Conservation (phyloP, 2,113 vertebrate species). For the Spermophilus dauricus region DNA sequence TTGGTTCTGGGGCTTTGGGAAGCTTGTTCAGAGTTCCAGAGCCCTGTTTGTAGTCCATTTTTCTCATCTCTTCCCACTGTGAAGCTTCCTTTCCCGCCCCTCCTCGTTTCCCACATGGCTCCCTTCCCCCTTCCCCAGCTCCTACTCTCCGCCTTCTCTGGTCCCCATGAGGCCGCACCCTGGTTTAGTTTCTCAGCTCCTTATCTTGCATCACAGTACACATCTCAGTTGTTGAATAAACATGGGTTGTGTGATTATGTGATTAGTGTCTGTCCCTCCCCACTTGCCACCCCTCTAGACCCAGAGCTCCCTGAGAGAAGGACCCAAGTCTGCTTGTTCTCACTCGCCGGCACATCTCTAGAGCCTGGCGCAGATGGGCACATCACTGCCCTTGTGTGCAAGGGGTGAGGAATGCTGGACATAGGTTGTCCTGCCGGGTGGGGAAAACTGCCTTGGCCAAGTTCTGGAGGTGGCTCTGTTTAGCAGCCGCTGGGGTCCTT, state of each 20-base stretch:
- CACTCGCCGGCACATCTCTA: no score
- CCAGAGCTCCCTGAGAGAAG: accelerated
- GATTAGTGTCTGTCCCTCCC: neutral
- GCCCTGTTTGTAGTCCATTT: neutral
- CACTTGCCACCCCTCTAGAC: neutral
- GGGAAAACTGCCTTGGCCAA: neutral
- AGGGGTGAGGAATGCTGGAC: no score
- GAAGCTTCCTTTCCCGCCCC: neutral
- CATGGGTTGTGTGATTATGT: neutral
- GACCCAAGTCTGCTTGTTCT: neutral
- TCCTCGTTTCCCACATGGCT: neutral
- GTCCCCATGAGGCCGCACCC: neutral
- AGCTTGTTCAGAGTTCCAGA: neutral
- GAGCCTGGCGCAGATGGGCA: neutral
- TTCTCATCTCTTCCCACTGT: neutral
- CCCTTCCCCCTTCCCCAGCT: neutral
- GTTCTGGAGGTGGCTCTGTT: neutral
- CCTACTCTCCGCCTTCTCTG: neutral
- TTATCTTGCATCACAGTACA: accelerated
- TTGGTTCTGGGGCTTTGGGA: neutral
- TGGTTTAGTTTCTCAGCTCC: no score
- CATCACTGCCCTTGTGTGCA: no score
- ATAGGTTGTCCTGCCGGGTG: neutral
- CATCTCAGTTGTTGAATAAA: neutral
- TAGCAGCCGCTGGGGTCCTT: accelerated